phyloP scores from a whole-genome alignment of 1,140 invertebrate genomes.

The Phocides pigmalion region DNA sequence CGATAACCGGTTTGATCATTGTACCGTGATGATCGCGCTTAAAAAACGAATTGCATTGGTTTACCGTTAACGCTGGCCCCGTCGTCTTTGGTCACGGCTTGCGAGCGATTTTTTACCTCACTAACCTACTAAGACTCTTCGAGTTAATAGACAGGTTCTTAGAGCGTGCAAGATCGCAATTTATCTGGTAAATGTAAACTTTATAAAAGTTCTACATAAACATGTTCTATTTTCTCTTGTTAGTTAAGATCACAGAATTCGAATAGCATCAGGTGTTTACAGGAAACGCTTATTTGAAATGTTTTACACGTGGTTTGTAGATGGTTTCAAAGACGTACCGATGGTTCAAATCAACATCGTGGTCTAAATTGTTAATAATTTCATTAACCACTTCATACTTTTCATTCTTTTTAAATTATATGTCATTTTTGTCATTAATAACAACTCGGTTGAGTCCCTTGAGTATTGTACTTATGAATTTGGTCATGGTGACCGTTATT shows the following conservation, averaged over 20 bases:
- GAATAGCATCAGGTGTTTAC: constrained; percentile 6
- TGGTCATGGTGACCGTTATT: too few relatives aligned
- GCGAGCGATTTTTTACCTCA: constrained; percentile 48
- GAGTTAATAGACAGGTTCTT: constrained; percentile 46
- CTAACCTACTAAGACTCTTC: constrained; percentile 54
- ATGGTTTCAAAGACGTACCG: background rate
- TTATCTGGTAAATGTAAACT: constrained; percentile 4
- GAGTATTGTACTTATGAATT: too few relatives aligned
- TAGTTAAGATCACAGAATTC: background rate
- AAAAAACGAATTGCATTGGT: constrained; percentile 38
- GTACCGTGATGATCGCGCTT: constrained; percentile 36
- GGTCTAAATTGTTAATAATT: constrained; percentile 1
- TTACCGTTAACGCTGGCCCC: constrained; percentile 53
- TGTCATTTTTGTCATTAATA: too few relatives aligned
- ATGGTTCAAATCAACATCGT: background rate
- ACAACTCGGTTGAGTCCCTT: too few relatives aligned
- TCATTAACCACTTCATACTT: background rate
- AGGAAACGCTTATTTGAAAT: constrained; percentile 17
- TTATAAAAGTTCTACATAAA: constrained; percentile 1
- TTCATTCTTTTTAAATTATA: too few relatives aligned
- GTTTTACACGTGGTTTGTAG: constrained; percentile 13
- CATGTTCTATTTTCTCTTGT: constrained; percentile 31
- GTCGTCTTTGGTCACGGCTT: constrained; percentile 44
- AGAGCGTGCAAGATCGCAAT: constrained; percentile 9
- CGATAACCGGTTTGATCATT: constrained; percentile 14